Evolutionary conservation across 2,113 vertebrate genomes (phyloP).

Genomic region (Platichthys flesus): DNA sequence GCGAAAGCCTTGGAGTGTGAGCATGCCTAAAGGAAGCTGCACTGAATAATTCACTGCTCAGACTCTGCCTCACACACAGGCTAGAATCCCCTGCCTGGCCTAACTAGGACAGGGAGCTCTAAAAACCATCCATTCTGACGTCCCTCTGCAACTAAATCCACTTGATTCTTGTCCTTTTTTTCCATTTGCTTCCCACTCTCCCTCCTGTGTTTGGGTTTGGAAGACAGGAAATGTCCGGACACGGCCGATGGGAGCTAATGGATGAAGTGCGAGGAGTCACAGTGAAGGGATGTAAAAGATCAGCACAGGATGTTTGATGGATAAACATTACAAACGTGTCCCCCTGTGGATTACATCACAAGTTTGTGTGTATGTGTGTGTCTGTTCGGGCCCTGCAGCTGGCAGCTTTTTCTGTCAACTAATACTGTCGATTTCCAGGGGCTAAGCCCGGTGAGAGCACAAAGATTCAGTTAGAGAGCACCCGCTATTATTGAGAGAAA

Average conservation of each 20-base stretch:
- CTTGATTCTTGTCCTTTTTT: conserved; percentile 31
- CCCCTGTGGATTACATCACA: conserved; percentile 26
- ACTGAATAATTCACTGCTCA: conserved; percentile 78
- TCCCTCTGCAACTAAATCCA: conserved; percentile 48
- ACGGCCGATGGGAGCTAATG: conserved; percentile 16
- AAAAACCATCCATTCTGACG: conserved; percentile 45
- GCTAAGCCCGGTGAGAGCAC: conserved; percentile 6
- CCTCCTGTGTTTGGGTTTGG: conserved; percentile 52
- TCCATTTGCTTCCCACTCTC: conserved; percentile 4
- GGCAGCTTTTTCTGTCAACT: conserved; percentile 34
- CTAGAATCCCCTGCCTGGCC: conserved; percentile 46
- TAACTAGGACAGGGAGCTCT: conserved; percentile 72
- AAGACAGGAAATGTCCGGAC: conserved; percentile 37
- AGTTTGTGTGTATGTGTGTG: not conserved
- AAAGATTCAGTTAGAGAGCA: conserved; percentile 2
- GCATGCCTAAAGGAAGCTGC: conserved; percentile 63
- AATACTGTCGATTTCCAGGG: conserved; percentile 15
- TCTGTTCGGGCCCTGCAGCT: conserved; percentile 39
- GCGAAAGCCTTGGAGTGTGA: conserved; percentile 40
- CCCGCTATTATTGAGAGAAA: conserved; percentile 38
- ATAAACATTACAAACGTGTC: conserved; percentile 51
- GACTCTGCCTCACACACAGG: conserved; percentile 59
- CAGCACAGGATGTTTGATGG: conserved; percentile 48
- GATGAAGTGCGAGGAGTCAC: conserved; percentile 39
- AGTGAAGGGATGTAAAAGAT: conserved; percentile 19